Evolutionary conservation across 1,140 invertebrate genomes (phyloP), one percentile per base, ranked within the genome.

Genomic region (Trichonephila clavata): DNA sequence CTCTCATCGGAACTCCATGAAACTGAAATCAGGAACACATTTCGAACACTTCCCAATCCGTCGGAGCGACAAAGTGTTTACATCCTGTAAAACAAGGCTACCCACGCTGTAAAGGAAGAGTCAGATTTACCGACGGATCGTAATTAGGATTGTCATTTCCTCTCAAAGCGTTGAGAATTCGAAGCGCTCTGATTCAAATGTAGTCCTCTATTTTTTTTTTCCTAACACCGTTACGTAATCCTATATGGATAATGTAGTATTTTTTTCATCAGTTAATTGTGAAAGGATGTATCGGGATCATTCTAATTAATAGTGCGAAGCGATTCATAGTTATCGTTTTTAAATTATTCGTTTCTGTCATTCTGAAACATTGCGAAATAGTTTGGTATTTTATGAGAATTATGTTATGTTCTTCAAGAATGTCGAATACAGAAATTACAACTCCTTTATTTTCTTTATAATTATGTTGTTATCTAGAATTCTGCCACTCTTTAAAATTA

Each of bases 181-280:
- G 89, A 84, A 92, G n/a, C 90, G 90, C 90, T 92, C 90, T 92
- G 80, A 63, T 92, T 92, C 59, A 50, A 92, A 92, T 60, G 80
- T 92, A 65, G 90, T 81, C 61, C 90, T 68, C 27, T 20, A n/a
- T 84, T 84, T 63, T 84, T 91, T 77, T 59, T 68, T 20, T 63
- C 60, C 59, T 18, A 21, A 5, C 57, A 6, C 50, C 20, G 43
- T 71, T 84, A 27, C 71, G 60, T 65, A 84, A 92, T 84, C 27
- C 60, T 65, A 71, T 91, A 43, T 21, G 43, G 80, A 92, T 61
- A 92, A 84, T 83, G 80, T 57, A 65, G 24, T 84, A 63, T 50
- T 71, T 20, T n/a, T 77, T 8, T 6, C 24, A 18, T 57, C 14
- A 20, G 43, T 71, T 89, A 57, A 77, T 71, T 89, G 65, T 87